Percentiles rank a stretch among this genome's conserved stretches.
phyloP scores from a whole-genome alignment of 2,797 vertebrate genomes.

The Argentina silus region DNA sequence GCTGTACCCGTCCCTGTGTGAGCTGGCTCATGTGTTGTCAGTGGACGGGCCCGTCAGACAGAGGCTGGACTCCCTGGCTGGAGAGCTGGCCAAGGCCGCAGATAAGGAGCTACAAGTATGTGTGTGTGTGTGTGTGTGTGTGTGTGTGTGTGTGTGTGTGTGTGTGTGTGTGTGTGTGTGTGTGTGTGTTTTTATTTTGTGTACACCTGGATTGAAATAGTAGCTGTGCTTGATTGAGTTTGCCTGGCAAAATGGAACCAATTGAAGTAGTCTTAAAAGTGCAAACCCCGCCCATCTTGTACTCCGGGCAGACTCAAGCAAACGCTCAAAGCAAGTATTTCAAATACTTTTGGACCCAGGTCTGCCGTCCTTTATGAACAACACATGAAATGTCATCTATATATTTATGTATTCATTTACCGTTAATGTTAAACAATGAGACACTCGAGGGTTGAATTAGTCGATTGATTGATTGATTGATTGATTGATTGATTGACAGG shows the following conservation, averaged over 20 bases:
- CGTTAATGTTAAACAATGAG: not conserved
- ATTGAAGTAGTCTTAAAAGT: too few relatives aligned
- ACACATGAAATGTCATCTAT: not conserved
- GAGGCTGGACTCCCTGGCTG: slow-evolving; percentile 76
- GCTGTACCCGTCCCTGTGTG: slow-evolving; percentile 92
- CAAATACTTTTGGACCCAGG: too few relatives aligned
- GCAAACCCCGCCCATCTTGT: too few relatives aligned
- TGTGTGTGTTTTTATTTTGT: not conserved
- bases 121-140: not conserved
- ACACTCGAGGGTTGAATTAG: not conserved
- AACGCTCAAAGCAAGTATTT: too few relatives aligned
- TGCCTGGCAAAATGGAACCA: too few relatives aligned
- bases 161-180: not conserved
- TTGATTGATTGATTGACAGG: slow-evolving; percentile 63
- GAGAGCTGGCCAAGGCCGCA: slow-evolving; percentile 88
- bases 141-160: not conserved
- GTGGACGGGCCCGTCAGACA: slow-evolving; percentile 86
- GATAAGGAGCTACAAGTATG: slow-evolving; percentile 84
- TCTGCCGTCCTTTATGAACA: not conserved
- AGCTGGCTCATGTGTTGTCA: slow-evolving; percentile 88
- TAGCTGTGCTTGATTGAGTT: not conserved
- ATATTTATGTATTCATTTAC: not conserved
- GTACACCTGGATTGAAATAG: too few relatives aligned
- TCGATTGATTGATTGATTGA: not conserved
- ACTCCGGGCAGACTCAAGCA: too few relatives aligned